A percentile compares a stretch with the other conserved stretches of the same genome.
Evolutionary conservation across 2,888 invertebrate species (phyloP).

Genomic region (Biston stratarius): DNA sequence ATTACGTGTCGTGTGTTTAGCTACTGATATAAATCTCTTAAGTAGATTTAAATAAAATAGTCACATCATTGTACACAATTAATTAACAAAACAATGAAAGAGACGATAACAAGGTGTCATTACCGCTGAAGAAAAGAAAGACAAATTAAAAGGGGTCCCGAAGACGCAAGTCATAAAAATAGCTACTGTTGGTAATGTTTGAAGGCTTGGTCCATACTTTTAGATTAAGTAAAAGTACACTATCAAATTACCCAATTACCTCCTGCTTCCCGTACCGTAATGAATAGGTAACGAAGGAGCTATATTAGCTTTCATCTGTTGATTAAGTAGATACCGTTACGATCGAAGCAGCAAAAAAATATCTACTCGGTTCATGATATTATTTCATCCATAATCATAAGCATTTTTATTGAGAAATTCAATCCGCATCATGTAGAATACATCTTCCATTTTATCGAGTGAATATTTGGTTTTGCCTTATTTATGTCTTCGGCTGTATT

Average conservation of each 20-base stretch:
- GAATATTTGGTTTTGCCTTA: conserved; percentile 34
- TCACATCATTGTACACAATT: neutral
- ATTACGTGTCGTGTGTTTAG: conserved; percentile 4
- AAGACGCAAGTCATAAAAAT: conserved; percentile 15
- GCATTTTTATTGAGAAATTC: conserved; percentile 26
- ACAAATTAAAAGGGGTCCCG: conserved; percentile 14
- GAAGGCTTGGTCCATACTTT: conserved; percentile 9
- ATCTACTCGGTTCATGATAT: conserved; percentile 5
- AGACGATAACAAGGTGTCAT: conserved; percentile 16
- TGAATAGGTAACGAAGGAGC: conserved; percentile 32
- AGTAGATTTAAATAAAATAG: neutral
- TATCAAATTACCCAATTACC: conserved; percentile 35
- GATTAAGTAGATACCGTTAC: conserved; percentile 14
- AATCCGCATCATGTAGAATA: conserved; percentile 26
- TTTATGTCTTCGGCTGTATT: conserved; percentile 21
- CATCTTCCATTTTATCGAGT: conserved; percentile 30
- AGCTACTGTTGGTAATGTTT: conserved; percentile 1
- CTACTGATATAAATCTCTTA: neutral
- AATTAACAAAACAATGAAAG: conserved; percentile 3
- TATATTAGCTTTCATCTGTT: conserved; percentile 33
- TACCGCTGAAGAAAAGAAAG: conserved; percentile 13
- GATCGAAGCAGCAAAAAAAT: conserved; percentile 6
- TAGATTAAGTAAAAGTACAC: conserved; percentile 18
- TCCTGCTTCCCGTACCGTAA: conserved; percentile 21
- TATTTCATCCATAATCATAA: conserved; percentile 14